Conservation (phyloP, 2,888 invertebrate genomes). For the Hyppa rectilinea region DNA sequence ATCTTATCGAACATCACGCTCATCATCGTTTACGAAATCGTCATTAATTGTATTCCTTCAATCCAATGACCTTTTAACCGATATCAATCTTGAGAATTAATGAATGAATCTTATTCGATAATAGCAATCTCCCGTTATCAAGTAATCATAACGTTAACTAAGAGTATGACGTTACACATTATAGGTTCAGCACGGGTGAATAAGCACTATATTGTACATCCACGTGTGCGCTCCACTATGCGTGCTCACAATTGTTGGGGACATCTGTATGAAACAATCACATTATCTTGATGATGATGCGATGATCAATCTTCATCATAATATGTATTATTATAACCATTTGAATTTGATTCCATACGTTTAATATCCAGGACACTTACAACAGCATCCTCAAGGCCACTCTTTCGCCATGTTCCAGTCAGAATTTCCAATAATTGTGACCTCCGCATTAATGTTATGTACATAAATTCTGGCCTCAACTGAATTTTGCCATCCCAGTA, state of each 20-base stretch:
- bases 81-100: not conserved
- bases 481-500: constrained; percentile 17
- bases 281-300: constrained; percentile 19
- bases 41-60: not conserved
- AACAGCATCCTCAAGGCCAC: constrained; percentile 32
- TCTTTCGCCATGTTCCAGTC: constrained; percentile 19
- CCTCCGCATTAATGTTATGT: constrained; percentile 43
- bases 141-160: constrained; percentile 2
- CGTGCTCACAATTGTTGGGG: constrained; percentile 22
- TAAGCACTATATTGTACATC: not conserved
- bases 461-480: constrained; percentile 14
- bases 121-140: constrained; percentile 1
- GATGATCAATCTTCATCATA: constrained; percentile 17
- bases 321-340: constrained; percentile 13
- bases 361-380: constrained; percentile 40
- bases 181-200: constrained; percentile 18
- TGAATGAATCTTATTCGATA: not conserved
- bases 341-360: constrained; percentile 5
- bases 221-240: constrained; percentile 13
- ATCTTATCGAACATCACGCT: not conserved
- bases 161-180: constrained; percentile 15
- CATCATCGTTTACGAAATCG: not conserved
- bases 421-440: constrained; percentile 29
- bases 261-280: constrained; percentile 10
- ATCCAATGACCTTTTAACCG: not conserved